A percentile compares a stretch with the other conserved stretches of the same genome.
Evolutionary conservation across 2,888 invertebrate genomes (phyloP).

Genomic region (Hyalella azteca): DNA sequence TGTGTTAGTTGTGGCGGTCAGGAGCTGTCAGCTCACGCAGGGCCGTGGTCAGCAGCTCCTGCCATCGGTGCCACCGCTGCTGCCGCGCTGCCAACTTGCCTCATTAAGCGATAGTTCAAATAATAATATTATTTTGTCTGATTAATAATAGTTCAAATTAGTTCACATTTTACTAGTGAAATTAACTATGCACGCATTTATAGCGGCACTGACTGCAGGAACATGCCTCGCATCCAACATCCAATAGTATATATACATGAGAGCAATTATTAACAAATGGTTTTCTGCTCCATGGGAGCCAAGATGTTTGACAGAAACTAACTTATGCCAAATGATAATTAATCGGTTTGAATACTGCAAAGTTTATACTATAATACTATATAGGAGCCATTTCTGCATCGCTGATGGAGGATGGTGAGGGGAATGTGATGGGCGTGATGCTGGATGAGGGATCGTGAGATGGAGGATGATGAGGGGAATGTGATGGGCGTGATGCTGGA

Average conservation of each 20-base stretch:
- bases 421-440: not conserved
- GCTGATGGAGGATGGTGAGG: conserved; percentile 70
- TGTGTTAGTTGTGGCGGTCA: conserved; percentile 78
- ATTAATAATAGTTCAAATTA: too few relatives aligned
- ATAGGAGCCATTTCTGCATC: conserved; percentile 97
- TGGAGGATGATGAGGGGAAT: not conserved
- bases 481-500: conserved; percentile 22
- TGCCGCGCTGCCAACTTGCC: conserved; percentile 50
- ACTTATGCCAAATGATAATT: too few relatives aligned
- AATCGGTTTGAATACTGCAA: too few relatives aligned
- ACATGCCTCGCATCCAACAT: too few relatives aligned
- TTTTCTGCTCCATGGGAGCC: too few relatives aligned
- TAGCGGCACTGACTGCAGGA: too few relatives aligned
- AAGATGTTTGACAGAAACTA: too few relatives aligned
- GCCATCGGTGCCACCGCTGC: conserved; percentile 69
- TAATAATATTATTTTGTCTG: too few relatives aligned
- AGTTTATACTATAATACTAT: too few relatives aligned
- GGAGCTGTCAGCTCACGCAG: conserved; percentile 79
- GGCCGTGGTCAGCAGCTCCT: conserved; percentile 75
- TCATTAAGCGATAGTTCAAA: conserved; percentile 58
- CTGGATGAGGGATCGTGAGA: not conserved
- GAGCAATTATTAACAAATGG: too few relatives aligned
- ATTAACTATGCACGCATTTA: too few relatives aligned
- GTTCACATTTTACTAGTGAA: not conserved
- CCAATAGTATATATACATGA: too few relatives aligned